phyloP scores from a whole-genome alignment of 2,888 invertebrate species.

The Lycophotia porphyrea region DNA sequence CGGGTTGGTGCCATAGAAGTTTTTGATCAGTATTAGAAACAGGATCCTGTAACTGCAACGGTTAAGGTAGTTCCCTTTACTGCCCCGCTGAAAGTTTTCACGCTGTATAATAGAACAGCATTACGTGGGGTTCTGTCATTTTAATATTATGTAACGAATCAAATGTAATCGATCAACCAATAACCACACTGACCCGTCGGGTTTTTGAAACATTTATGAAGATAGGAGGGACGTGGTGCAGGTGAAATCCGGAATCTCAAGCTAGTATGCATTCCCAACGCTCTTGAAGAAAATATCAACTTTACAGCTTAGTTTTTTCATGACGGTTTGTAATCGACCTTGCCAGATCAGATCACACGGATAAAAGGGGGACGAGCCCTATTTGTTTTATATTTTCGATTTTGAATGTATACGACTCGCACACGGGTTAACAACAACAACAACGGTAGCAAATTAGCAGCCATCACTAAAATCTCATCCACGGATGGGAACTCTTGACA shows the following conservation, averaged over 20 bases:
- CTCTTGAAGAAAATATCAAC: conserved; percentile 39
- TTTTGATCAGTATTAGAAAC: too few relatives aligned
- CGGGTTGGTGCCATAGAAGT: too few relatives aligned
- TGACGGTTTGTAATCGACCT: conserved; percentile 4
- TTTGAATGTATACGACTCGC: conserved; percentile 5
- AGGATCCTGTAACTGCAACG: too few relatives aligned
- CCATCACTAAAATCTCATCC: neutral
- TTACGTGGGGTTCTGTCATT: conserved; percentile 9
- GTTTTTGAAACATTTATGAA: conserved; percentile 47
- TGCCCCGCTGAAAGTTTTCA: neutral
- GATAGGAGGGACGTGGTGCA: conserved; percentile 32
- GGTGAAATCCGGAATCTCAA: conserved; percentile 35
- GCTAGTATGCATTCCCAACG: conserved; percentile 35
- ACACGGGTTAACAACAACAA: neutral
- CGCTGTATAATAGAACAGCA: neutral
- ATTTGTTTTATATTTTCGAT: conserved; percentile 5
- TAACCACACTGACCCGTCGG: conserved; percentile 15
- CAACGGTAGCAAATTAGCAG: neutral
- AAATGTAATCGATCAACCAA: conserved; percentile 30
- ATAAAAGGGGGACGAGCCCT: neutral
- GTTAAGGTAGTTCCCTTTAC: neutral
- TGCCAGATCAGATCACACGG: neutral
- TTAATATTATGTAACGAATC: conserved; percentile 26
- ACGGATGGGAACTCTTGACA: neutral
- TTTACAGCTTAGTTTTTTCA: conserved; percentile 15